Conservation (phyloP, 2,797 vertebrate species). For the Eulemur rubriventer region DNA sequence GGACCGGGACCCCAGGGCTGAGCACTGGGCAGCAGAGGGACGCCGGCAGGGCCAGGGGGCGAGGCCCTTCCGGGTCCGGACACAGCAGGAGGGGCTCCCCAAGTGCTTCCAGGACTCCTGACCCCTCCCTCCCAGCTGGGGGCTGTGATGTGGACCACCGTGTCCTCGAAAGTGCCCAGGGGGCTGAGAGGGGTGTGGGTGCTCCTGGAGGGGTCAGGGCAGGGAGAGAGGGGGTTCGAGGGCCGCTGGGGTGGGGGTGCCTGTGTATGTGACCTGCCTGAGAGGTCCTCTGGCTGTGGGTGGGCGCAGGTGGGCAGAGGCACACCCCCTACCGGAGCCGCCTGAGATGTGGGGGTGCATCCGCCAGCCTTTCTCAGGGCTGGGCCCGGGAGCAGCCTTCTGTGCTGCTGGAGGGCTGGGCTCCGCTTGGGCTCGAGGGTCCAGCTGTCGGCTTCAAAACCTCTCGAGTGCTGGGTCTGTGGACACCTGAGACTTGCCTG, state of each 20-base stretch:
- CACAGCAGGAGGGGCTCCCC: fast-evolving
- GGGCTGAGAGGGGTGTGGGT: neutral
- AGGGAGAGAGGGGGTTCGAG: fast-evolving
- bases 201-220: no score
- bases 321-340: neutral
- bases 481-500: neutral
- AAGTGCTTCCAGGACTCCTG: neutral
- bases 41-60: fast-evolving
- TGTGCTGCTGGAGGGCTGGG: neutral
- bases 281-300: fast-evolving
- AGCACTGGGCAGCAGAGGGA: neutral
- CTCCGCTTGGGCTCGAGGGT: neutral
- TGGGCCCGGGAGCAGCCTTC: neutral
- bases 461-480: neutral
- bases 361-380: fast-evolving
- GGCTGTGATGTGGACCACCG: neutral
- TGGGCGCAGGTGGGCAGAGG: fast-evolving
- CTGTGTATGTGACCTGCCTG: neutral
- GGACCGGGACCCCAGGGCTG: neutral
- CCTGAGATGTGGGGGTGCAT: neutral
- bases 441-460: neutral
- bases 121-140: neutral
- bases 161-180: neutral
- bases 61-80: no score
- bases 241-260: fast-evolving